Conservation (phyloP, 2,797 vertebrate species). For the Decapterus maruadsi region DNA sequence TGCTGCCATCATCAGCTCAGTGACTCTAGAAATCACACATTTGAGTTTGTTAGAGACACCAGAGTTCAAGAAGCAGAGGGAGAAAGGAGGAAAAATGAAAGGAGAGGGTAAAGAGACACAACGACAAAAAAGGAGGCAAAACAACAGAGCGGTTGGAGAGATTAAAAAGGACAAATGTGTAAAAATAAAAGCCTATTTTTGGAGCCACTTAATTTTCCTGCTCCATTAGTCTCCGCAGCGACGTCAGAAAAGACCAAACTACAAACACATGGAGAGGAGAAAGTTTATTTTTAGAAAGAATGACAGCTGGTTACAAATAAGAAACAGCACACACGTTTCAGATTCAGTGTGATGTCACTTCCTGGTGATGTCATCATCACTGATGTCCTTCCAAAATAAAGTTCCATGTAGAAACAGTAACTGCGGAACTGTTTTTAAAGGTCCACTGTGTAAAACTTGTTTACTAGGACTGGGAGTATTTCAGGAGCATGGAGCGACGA, state of each 20-base stretch:
- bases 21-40: background rate
- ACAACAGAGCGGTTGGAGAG: background rate
- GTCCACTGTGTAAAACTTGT: no score
- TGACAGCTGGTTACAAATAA: no score
- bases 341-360: no score
- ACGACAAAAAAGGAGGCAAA: background rate
- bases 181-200: conserved; percentile 40
- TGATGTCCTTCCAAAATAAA: no score
- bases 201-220: conserved; percentile 12
- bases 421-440: no score
- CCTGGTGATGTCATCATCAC: no score
- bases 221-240: conserved; percentile 1
- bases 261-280: background rate
- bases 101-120: background rate
- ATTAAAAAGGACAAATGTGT: background rate
- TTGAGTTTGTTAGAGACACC: background rate
- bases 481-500: no score
- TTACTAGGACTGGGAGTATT: no score
- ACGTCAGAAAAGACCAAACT: background rate
- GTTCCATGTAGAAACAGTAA: no score
- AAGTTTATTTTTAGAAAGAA: no score
- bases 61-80: background rate
- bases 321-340: no score
- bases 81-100: no score
- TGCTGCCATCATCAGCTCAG: background rate